Conservation (phyloP, 1,140 invertebrate species). For the Procambarus clarkii region DNA sequence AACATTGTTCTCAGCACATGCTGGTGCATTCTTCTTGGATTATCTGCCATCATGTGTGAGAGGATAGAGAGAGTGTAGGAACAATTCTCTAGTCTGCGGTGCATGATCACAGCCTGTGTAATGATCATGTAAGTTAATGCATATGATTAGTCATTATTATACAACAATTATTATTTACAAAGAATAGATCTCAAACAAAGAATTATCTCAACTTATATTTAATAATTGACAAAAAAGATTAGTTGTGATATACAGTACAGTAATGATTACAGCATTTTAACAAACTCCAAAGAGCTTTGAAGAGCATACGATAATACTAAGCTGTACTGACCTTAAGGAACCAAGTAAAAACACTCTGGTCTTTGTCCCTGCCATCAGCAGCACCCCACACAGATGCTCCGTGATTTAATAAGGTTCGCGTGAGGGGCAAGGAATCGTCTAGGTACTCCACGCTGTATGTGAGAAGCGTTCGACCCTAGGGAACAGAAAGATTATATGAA, state of each 20-base stretch:
- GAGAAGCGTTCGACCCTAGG: slow-evolving; percentile 74
- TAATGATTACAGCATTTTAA: too few relatives aligned
- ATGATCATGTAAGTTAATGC: neutral
- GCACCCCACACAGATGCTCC: slow-evolving; percentile 75
- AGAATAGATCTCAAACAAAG: too few relatives aligned
- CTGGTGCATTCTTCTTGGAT: slow-evolving; percentile 52
- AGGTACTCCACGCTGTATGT: slow-evolving; percentile 75
- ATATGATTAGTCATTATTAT: too few relatives aligned
- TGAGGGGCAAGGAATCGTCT: slow-evolving; percentile 74
- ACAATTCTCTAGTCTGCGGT: slow-evolving; percentile 48
- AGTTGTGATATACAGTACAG: too few relatives aligned
- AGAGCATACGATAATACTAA: neutral
- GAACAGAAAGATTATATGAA: neutral
- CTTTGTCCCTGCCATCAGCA: slow-evolving; percentile 64
- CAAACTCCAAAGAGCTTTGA: too few relatives aligned
- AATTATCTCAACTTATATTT: too few relatives aligned
- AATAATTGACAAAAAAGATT: too few relatives aligned
- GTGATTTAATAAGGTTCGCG: slow-evolving; percentile 74
- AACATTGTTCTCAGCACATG: slow-evolving; percentile 60
- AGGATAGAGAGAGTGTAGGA: slow-evolving; percentile 32
- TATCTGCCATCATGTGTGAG: slow-evolving; percentile 48
- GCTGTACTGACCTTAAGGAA: slow-evolving; percentile 58
- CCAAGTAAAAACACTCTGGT: slow-evolving; percentile 63
- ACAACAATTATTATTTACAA: too few relatives aligned
- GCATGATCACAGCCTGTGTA: slow-evolving; percentile 57